Percentiles rank a stretch among this genome's conserved stretches.
These are phyloP conservation scores for Esox niger DNA, from an alignment of 2,113 vertebrate genomes.

Conservation along the genomic window DNA sequence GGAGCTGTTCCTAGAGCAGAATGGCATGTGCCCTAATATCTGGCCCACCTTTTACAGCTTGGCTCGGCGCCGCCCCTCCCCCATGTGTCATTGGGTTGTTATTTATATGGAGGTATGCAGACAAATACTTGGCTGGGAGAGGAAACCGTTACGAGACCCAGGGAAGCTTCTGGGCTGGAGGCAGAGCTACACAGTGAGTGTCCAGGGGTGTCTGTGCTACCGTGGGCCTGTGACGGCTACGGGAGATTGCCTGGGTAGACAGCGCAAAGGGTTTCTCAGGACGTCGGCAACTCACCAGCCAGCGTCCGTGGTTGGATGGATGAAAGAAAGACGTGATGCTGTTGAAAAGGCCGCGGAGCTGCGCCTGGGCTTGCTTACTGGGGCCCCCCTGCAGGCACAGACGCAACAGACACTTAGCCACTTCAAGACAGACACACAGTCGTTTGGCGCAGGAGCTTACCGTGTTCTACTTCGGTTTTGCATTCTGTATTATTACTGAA, in stretches of 20 bases:
- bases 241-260: background rate
- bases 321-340: slow-evolving; percentile 96
- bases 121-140: background rate
- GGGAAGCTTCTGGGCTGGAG: background rate
- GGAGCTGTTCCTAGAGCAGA: slow-evolving; percentile 52
- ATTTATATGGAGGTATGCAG: slow-evolving; percentile 30
- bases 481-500: too few species aligned
- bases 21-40: slow-evolving; percentile 51
- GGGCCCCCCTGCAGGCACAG: slow-evolving; percentile 85
- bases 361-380: slow-evolving; percentile 89
- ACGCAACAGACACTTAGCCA: slow-evolving; percentile 1
- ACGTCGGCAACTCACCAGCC: slow-evolving; percentile 84
- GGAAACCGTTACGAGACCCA: background rate
- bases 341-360: slow-evolving; percentile 91
- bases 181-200: background rate
- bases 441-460: too few species aligned
- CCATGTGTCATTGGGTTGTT: slow-evolving; percentile 32
- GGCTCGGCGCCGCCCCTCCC: slow-evolving; percentile 19
- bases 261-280: background rate
- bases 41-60: slow-evolving; percentile 53
- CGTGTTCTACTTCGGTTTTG: too few species aligned
- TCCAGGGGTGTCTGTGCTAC: background rate
- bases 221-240: background rate
- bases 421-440: background rate
- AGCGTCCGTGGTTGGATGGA: slow-evolving; percentile 95